Percentiles rank a stretch among this genome's conserved stretches.
Evolutionary conservation across 2,113 vertebrate species (phyloP).

Genomic region (Tapirus terrestris): DNA sequence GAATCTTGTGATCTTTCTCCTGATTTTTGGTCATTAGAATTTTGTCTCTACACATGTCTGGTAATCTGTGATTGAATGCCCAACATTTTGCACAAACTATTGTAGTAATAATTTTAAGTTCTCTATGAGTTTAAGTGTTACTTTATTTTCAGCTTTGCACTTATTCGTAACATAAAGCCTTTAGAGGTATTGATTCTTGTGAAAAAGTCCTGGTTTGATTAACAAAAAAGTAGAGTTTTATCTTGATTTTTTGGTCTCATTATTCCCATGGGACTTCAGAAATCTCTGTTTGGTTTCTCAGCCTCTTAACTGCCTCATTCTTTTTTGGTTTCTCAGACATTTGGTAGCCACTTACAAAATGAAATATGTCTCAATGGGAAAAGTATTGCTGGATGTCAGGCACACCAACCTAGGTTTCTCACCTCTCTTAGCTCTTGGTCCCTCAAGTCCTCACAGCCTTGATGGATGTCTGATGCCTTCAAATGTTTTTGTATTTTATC

Average conservation of each 20-base stretch:
- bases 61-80: neutral
- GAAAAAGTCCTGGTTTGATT: neutral
- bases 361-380: neutral
- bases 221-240: neutral
- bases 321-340: neutral
- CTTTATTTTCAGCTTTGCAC: neutral
- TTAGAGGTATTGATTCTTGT: neutral
- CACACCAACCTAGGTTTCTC: neutral
- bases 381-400: neutral
- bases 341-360: neutral
- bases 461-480: no score
- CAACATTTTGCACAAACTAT: neutral
- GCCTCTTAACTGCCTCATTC: neutral
- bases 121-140: neutral
- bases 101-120: neutral
- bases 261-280: neutral
- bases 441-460: neutral
- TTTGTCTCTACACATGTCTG: neutral
- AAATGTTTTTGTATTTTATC: neutral
- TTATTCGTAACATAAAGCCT: neutral
- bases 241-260: neutral
- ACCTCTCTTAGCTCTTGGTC: neutral
- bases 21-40: neutral
- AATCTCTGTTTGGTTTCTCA: neutral
- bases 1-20: neutral